Evolutionary conservation across 2,797 vertebrate species (phyloP).

Genomic region (Xiphorhynchus erythropygius): DNA sequence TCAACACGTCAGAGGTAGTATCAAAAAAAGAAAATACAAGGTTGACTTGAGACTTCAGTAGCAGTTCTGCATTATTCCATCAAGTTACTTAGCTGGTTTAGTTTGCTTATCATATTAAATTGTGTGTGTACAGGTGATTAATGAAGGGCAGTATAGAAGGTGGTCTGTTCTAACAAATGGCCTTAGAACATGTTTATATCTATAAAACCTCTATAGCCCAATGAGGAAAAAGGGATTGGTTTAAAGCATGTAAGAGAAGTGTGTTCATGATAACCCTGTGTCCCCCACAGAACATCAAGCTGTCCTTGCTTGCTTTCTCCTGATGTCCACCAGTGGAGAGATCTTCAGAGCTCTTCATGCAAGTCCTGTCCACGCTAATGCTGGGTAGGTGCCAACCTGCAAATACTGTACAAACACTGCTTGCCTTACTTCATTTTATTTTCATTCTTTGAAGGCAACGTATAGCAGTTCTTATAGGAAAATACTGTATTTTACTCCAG

Average conservation of each 20-base stretch:
- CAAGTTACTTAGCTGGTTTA: neutral
- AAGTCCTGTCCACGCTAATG: accelerated
- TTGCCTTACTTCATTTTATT: neutral
- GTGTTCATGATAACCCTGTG: neutral
- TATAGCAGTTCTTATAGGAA: neutral
- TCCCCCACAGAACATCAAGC: neutral
- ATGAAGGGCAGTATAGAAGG: neutral
- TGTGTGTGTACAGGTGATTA: neutral
- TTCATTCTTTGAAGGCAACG: neutral
- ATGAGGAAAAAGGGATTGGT: neutral
- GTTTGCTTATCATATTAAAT: neutral
- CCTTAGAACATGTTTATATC: neutral
- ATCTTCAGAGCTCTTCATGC: neutral
- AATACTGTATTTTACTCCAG: neutral
- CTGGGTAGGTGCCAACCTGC: neutral
- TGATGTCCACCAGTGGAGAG: neutral
- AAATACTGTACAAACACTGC: neutral
- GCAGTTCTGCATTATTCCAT: neutral
- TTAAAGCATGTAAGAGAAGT: neutral
- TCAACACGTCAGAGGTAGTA: neutral
- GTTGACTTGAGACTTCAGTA: neutral
- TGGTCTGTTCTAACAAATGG: neutral
- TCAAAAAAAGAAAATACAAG: neutral
- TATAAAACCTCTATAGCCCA: neutral
- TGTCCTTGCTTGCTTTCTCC: neutral